Percentiles rank a stretch among this genome's conserved stretches.
phyloP scores from a whole-genome alignment of 2,797 vertebrate species.

The Lepus oiostolus region DNA sequence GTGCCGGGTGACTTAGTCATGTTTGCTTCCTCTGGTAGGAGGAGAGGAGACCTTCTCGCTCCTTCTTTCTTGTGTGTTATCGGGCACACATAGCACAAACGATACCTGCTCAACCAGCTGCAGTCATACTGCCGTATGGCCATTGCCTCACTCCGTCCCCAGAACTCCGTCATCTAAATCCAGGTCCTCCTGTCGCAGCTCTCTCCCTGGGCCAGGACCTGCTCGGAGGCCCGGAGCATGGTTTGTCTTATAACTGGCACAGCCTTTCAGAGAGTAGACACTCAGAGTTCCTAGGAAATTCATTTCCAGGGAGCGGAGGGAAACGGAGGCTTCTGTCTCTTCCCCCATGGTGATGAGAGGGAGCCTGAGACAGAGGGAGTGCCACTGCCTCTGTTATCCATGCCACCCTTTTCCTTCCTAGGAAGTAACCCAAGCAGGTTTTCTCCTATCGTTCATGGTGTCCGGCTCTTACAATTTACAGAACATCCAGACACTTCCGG shows the following conservation, averaged over 20 bases:
- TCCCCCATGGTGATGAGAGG: not conserved
- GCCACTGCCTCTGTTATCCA: not conserved
- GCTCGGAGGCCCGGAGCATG: not conserved
- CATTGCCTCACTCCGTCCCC: not conserved
- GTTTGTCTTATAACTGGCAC: slow-evolving; percentile 8
- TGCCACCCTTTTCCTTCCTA: not conserved
- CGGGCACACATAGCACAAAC: not conserved
- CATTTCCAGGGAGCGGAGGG: not conserved
- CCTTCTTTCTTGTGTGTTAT: not conserved
- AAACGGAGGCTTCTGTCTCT: not conserved
- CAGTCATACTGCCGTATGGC: not conserved
- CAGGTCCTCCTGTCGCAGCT: not conserved
- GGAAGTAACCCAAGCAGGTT: not conserved
- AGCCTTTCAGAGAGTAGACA: slow-evolving; percentile 15
- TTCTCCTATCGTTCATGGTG: slow-evolving; percentile 35
- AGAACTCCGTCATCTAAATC: slow-evolving; percentile 12
- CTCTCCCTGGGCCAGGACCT: not conserved
- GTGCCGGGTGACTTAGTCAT: not conserved
- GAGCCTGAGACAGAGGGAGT: not conserved
- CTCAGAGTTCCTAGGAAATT: not conserved
- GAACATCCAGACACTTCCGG: not conserved
- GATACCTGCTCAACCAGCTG: not conserved
- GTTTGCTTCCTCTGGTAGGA: slow-evolving; percentile 29
- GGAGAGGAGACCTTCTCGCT: not conserved
- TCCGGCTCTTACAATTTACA: slow-evolving; percentile 20